A percentile compares a stretch with the other conserved stretches of the same genome.
Evolutionary conservation across 2,797 vertebrate species (phyloP).

Genomic region (Peromyscus eremicus): DNA sequence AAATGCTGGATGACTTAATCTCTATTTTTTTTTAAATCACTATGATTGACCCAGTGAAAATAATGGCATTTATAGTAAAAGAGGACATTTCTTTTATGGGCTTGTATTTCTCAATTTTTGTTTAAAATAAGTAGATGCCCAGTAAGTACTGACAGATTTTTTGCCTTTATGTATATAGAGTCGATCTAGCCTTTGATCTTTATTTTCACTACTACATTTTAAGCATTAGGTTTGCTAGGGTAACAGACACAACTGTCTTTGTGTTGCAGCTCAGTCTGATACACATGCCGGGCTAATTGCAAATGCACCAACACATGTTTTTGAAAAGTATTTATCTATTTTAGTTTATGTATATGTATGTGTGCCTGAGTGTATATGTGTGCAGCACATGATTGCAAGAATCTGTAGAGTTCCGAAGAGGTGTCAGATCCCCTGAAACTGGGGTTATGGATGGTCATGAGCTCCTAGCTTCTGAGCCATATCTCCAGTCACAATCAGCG

Average conservation of each 20-base stretch:
- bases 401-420: neutral
- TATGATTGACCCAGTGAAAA: conserved; percentile 34
- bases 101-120: conserved; percentile 20
- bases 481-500: too few relatives aligned
- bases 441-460: neutral
- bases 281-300: neutral
- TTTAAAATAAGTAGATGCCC: neutral
- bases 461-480: neutral
- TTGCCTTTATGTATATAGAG: neutral
- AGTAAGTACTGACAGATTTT: neutral
- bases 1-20: neutral
- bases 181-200: neutral
- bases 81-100: neutral
- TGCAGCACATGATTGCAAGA: neutral
- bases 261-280: neutral
- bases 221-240: neutral
- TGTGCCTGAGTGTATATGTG: too few relatives aligned
- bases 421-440: neutral
- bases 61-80: neutral
- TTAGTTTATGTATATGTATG: neutral
- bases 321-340: neutral
- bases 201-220: neutral
- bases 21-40: conserved; percentile 59
- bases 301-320: neutral
- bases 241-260: neutral